Evolutionary conservation across 2,888 invertebrate genomes (phyloP), one percentile per base, ranked within the genome.

Genomic region (Bellardia pandia): DNA sequence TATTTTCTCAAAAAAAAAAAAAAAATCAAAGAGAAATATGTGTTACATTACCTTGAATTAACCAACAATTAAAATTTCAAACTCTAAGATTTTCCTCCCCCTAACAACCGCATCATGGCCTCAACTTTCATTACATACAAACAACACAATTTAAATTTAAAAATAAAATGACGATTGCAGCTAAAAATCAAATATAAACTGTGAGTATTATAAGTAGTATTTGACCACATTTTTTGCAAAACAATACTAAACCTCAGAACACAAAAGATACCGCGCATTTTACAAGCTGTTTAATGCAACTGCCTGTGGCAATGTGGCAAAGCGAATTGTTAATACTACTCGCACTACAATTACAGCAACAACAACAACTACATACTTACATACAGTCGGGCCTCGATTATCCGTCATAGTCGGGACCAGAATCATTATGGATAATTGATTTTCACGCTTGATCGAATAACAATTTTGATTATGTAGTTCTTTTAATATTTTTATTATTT

Each of bases 181-280:
- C 40, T 40, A 42, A 66, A 23, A 64, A 37, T 40, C 14, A 64
- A 42, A 45, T 16, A 45, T 16, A 66, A 6, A 68, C 14, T 45
- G 23, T 48, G 53, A 16, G 33, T 30, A 69, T 75, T 71, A 76
- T 13, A 83, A 79, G 60, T 72, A 64, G 60, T 72, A 64, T 76
- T 84, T 84, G 84, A 84, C 80, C 84, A 86, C 42, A 80, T 60
- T 84, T 58, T 11, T 42, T 13, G n/a, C 7, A 45, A 14, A 13
- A 45, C n/a, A 64, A 56, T 45, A 68, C 33, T 64, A 77, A 78
- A 68, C 74, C 78, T 42, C 68, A 85, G n/a, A 85, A 78, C 33
- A 68, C 60, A 60, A 85, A 85, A 85, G 84, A 75, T 30, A 68
- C 79, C 84, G 84, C 84, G 68, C 16, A 82, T 69, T 78, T 84